Evolutionary conservation across 2,888 invertebrate genomes (phyloP).

Genomic region (Oscheius sp.): DNA sequence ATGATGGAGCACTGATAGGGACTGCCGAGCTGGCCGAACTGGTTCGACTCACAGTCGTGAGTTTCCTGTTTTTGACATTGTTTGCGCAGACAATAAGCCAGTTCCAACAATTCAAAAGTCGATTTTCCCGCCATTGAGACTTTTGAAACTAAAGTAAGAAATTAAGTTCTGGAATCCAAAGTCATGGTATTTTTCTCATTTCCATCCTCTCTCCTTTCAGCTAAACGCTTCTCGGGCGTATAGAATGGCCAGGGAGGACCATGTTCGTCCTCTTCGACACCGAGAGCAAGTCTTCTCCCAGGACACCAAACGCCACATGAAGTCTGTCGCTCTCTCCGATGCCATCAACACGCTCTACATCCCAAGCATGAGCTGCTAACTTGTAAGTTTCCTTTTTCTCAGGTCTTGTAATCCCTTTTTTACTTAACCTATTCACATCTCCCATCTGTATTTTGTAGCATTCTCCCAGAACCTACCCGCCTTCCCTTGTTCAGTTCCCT

Average conservation of each 20-base stretch:
- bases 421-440: not conserved
- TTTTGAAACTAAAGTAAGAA: not conserved
- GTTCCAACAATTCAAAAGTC: not conserved
- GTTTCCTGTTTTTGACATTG: not conserved
- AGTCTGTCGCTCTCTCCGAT: constrained; percentile 55
- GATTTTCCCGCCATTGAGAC: not conserved
- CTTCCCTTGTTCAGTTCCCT: too few species aligned
- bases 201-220: constrained; percentile 30
- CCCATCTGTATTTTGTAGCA: too few species aligned
- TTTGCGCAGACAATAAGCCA: too few species aligned
- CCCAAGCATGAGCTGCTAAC: constrained; percentile 46
- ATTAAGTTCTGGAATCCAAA: not conserved
- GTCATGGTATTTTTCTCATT: too few species aligned
- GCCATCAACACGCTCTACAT: constrained; percentile 57
- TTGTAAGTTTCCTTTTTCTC: not conserved
- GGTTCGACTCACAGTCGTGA: constrained; percentile 87
- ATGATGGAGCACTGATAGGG: constrained; percentile 88
- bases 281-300: constrained; percentile 68
- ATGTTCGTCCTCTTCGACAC: constrained; percentile 59
- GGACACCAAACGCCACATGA: constrained; percentile 59
- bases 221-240: constrained; percentile 60
- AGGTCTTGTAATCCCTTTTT: not conserved
- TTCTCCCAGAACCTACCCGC: too few species aligned
- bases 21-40: constrained; percentile 84
- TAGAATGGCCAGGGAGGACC: constrained; percentile 56